These are phyloP conservation scores for Trissolcus japonicus DNA, from an alignment of 2,888 invertebrate genomes.

Conservation along the genomic window DNA sequence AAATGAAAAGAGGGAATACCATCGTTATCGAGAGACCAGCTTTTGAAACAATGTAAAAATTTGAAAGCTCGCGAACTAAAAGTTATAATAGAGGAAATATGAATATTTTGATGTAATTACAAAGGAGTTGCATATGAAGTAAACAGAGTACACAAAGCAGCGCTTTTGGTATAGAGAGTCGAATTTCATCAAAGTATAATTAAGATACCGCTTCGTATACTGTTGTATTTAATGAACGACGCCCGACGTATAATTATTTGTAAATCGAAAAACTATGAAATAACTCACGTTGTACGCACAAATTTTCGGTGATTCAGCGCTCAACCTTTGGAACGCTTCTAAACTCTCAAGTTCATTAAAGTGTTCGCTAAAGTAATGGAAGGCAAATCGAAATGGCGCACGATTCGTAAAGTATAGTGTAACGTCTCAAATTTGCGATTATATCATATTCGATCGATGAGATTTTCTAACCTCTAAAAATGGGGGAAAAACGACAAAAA, in stretches of 20 bases:
- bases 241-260: slow-evolving; percentile 47
- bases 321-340: slow-evolving; percentile 35
- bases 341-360: slow-evolving; percentile 48
- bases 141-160: slow-evolving; percentile 51
- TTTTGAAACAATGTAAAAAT: slow-evolving; percentile 27
- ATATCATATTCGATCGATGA: no score
- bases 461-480: no score
- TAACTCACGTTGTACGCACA: slow-evolving; percentile 29
- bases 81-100: slow-evolving; percentile 42
- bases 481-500: no score
- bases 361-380: slow-evolving; percentile 22
- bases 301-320: slow-evolving; percentile 17
- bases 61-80: slow-evolving; percentile 24
- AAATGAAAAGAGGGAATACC: neutral
- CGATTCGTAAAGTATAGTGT: neutral
- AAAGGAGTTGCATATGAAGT: slow-evolving; percentile 33
- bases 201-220: slow-evolving; percentile 45
- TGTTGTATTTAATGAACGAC: slow-evolving; percentile 42
- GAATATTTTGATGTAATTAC: slow-evolving; percentile 47
- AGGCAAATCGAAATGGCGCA: slow-evolving; percentile 22
- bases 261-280: slow-evolving; percentile 49
- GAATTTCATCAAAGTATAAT: slow-evolving; percentile 54
- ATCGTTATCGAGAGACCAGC: slow-evolving; percentile 20
- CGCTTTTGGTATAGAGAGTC: slow-evolving; percentile 30
- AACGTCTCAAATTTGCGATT: no score